A percentile compares a stretch with the other conserved stretches of the same genome.
Evolutionary conservation across 2,888 invertebrate genomes (phyloP).

Genomic region (Latrodectus hesperus): DNA sequence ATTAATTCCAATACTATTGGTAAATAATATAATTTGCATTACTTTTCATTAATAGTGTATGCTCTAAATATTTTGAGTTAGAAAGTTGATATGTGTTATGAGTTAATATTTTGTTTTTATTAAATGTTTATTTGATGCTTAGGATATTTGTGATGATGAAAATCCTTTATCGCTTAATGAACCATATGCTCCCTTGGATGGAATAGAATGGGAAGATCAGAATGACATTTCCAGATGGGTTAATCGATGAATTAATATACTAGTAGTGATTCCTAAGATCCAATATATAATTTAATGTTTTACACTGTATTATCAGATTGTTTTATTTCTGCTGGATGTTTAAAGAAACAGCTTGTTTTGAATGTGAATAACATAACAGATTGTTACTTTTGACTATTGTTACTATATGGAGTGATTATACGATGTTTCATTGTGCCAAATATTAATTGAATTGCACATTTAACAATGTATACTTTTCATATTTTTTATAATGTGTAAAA

Average conservation of each 20-base stretch:
- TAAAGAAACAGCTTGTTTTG: slow-evolving; percentile 35
- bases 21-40: not conserved
- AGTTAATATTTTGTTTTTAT: no score
- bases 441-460: slow-evolving; percentile 29
- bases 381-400: slow-evolving; percentile 50
- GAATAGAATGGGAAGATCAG: slow-evolving; percentile 75
- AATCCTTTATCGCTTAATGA: slow-evolving; percentile 73
- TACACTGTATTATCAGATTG: slow-evolving; percentile 33
- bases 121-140: not conserved
- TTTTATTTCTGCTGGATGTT: slow-evolving; percentile 28
- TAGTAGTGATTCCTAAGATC: not conserved
- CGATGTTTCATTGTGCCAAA: slow-evolving; percentile 58
- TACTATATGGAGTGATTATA: slow-evolving; percentile 58
- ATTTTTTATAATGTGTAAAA: not conserved
- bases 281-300: slow-evolving; percentile 24
- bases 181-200: slow-evolving; percentile 73
- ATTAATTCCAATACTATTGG: no score
- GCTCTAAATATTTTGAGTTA: not conserved
- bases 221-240: slow-evolving; percentile 74
- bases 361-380: slow-evolving; percentile 23
- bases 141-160: slow-evolving; percentile 39
- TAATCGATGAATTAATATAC: slow-evolving; percentile 72
- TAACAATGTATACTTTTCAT: not conserved
- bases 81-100: not conserved
- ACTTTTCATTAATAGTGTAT: not conserved